These are phyloP conservation scores for Linyphia triangularis DNA, from an alignment of 2,888 invertebrate genomes.

Conservation along the genomic window DNA sequence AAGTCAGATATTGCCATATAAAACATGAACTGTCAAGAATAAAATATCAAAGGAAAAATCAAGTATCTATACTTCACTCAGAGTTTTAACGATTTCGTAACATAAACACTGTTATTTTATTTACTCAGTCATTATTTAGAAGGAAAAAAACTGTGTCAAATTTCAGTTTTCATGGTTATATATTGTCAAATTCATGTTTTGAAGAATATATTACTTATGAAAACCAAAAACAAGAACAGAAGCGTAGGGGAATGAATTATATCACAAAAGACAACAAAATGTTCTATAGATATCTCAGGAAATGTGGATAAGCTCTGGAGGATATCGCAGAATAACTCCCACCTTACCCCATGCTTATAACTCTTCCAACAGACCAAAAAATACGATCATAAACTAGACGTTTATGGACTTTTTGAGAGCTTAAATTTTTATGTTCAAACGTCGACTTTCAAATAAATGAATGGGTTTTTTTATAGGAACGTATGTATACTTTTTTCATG, in stretches of 20 bases:
- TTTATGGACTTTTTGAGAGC: constrained; percentile 44
- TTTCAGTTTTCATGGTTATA: neutral
- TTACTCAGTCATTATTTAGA: neutral
- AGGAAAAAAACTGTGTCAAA: neutral
- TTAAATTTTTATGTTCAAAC: constrained; percentile 39
- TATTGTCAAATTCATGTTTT: neutral
- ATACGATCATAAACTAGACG: constrained; percentile 25
- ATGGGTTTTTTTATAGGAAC: constrained; percentile 31
- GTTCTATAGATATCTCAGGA: neutral
- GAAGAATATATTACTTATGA: neutral
- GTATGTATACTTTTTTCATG: neutral
- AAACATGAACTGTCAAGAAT: no score
- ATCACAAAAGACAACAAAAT: neutral
- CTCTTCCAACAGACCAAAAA: constrained; percentile 12
- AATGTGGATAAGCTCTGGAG: neutral
- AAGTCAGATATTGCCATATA: no score
- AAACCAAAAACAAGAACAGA: no score
- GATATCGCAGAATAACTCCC: neutral
- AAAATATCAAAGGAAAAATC: no score
- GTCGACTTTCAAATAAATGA: constrained; percentile 42
- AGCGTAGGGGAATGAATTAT: neutral
- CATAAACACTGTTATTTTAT: neutral
- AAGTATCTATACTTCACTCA: neutral
- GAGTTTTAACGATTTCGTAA: neutral
- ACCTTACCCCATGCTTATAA: neutral